These are phyloP conservation scores for Mongoloraphidia duomilia DNA, from an alignment of 2,888 invertebrate species.

Conservation along the genomic window DNA sequence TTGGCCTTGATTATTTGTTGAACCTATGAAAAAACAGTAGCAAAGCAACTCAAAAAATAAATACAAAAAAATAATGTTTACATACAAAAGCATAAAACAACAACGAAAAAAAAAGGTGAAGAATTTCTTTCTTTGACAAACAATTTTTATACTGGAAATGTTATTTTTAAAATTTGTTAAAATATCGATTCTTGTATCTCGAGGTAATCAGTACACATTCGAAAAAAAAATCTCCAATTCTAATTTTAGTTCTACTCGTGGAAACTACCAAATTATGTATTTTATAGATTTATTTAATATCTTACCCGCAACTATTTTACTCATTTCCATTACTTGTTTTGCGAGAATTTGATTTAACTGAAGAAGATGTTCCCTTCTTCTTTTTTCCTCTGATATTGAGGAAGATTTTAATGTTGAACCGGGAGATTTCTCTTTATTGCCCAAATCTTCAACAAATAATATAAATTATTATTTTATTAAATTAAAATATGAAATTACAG, in stretches of 20 bases:
- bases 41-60: background rate
- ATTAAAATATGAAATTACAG: background rate
- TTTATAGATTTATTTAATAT: constrained; percentile 13
- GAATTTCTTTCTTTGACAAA: too few relatives aligned
- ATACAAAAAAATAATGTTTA: constrained; percentile 7
- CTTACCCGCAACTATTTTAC: constrained; percentile 89
- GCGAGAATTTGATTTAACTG: constrained; percentile 86
- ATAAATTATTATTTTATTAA: background rate
- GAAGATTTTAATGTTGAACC: background rate
- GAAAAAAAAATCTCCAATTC: constrained; percentile 1
- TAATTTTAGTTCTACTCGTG: constrained; percentile 2
- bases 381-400: constrained; percentile 57
- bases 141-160: background rate
- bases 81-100: constrained; percentile 11
- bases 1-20: constrained; percentile 6
- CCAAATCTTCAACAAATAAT: background rate
- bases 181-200: constrained; percentile 1
- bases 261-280: background rate
- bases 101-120: background rate
- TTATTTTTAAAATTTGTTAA: constrained; percentile 3
- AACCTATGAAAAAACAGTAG: constrained; percentile 6
- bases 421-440: background rate
- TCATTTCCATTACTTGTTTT: constrained; percentile 88
- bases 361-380: constrained; percentile 75
- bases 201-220: constrained; percentile 5